Evolutionary conservation across 2,797 vertebrate species (phyloP).

Genomic region (Rhinella marina): DNA sequence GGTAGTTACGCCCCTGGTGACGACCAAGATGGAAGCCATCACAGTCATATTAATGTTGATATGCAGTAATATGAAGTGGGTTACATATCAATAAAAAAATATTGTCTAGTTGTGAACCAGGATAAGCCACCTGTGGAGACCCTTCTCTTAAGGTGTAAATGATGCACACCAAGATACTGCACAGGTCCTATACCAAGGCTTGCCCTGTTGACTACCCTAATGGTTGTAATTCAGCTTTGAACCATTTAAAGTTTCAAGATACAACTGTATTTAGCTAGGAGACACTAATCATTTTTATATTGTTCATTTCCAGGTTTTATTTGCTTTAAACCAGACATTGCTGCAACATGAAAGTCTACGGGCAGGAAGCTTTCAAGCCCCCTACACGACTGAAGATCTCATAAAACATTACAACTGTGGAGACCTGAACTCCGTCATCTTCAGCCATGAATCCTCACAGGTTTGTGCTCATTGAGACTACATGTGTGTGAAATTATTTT

Average conservation of each 20-base stretch:
- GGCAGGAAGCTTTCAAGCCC: slow-evolving; percentile 79
- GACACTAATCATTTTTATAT: neutral
- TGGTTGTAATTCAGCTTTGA: neutral
- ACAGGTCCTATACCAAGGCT: too few species aligned
- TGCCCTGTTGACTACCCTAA: neutral
- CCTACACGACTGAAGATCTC: slow-evolving; percentile 82
- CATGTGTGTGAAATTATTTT: neutral
- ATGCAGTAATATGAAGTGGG: too few species aligned
- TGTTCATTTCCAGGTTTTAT: slow-evolving; percentile 75
- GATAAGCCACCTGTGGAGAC: too few species aligned
- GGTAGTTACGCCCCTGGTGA: too few species aligned
- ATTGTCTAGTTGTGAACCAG: too few species aligned
- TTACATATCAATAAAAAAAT: too few species aligned
- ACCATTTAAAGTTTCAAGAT: neutral
- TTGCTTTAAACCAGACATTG: slow-evolving; percentile 82
- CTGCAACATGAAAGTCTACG: slow-evolving; percentile 81
- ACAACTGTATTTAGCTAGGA: neutral
- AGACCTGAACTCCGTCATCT: slow-evolving; percentile 81
- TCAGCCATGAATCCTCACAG: slow-evolving; percentile 83
- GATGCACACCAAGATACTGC: too few species aligned
- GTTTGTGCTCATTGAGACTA: slow-evolving; percentile 64
- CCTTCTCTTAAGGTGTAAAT: too few species aligned
- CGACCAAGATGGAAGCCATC: too few species aligned
- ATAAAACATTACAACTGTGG: slow-evolving; percentile 85
- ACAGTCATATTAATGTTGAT: too few species aligned